Evolutionary conservation across 2,888 invertebrate species (phyloP), one percentile per base, ranked within the genome.

Genomic region (Drosophila meridionalis): DNA sequence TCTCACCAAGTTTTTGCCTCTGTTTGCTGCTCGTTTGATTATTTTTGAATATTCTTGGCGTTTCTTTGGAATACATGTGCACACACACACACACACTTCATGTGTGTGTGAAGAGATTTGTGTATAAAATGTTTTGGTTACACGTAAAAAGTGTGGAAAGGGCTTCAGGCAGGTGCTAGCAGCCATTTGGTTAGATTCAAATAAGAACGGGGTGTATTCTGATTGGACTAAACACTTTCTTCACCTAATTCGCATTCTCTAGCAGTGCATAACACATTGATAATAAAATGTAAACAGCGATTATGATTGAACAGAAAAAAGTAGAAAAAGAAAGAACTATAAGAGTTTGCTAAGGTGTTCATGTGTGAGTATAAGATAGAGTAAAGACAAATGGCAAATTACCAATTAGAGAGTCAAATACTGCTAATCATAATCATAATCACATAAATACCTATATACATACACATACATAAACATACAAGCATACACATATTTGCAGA

Each of bases 21-120:
- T 67, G 63, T 66, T 68, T 63, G 42, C 62, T 64, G 43, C 62
- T 84, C 57, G 69, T 60, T 70, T 76, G 68, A 77, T 78, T 81
- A 83, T 86, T 87, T 86, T 69, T 47, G 63, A 86, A 76, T 76
- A 52, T 58, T 77, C 73, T 71, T 84, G 73, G 80, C 75, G 69
- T 69, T 82, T 83, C 84, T 87, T 79, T 86, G 86, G 86, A 86
- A 89, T 77, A 87, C 62, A 77, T 42, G 42, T 38, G 40, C 47
- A 67, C 20, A 62, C 50, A 66, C 38, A 64, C 65, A 59, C 36
- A 57, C 48, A 65, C 61, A 57, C 32, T 56, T 32, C 53, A 58
- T 81, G 64, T 77, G 62, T 74, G 72, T 70, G 82, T 58, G 77
- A 79, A 74, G 45, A 73, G 81, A 83, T 86, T 83, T 83, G 76